These are phyloP conservation scores for Pantherophis guttatus DNA, from an alignment of 2,113 vertebrate genomes.

Conservation along the genomic window DNA sequence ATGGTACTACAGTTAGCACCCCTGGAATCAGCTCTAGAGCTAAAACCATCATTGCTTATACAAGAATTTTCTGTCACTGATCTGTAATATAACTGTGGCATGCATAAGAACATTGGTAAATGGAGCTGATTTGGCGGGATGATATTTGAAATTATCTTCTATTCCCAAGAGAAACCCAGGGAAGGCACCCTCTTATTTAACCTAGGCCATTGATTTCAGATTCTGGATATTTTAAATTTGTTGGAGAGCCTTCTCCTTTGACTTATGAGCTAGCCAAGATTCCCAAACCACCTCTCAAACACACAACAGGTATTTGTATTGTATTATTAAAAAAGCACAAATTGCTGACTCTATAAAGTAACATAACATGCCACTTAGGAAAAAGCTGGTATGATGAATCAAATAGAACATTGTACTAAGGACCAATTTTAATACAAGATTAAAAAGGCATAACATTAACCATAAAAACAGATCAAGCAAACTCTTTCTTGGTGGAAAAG, in stretches of 20 bases:
- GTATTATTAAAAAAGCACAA: background rate
- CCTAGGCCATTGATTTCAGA: background rate
- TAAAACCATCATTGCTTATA: background rate
- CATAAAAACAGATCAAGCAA: background rate
- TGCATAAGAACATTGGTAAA: background rate
- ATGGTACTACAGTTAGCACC: background rate
- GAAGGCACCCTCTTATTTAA: background rate
- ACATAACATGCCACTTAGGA: background rate
- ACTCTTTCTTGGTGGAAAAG: background rate
- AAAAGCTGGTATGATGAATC: background rate
- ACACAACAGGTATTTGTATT: background rate
- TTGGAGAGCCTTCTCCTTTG: background rate
- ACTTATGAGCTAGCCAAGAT: background rate
- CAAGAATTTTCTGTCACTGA: background rate
- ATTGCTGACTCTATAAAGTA: background rate
- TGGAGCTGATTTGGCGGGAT: background rate
- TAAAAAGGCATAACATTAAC: background rate
- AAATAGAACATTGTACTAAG: background rate
- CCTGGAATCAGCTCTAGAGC: background rate
- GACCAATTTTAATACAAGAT: background rate
- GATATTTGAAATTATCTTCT: background rate
- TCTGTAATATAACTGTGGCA: background rate
- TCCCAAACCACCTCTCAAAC: background rate
- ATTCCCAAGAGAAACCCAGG: background rate
- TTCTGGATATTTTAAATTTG: background rate